Evolutionary conservation across 1,140 invertebrate genomes (phyloP), one percentile per base, ranked within the genome.

Genomic region (Hycleus cichorii): DNA sequence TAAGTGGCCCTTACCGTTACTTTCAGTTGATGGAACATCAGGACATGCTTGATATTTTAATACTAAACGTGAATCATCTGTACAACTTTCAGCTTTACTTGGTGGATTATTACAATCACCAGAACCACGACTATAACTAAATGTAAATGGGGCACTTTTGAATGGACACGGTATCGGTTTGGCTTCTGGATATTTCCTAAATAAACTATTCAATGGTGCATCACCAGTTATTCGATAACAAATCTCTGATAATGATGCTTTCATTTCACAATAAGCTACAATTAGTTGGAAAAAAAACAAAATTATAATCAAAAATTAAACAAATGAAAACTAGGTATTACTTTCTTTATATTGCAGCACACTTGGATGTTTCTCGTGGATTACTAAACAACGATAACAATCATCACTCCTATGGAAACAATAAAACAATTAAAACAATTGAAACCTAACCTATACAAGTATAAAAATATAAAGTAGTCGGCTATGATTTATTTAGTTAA

Each of bases 21-120:
- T 85, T 69, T 87, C 83, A 0, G 87, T 86, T 7, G 83, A 83
- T 42, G 78, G 75, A 1, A 91, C 83, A 71, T 92, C 89, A n/a
- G 88, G 84, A 73, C 90, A 93, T 0, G 90, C 90, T 70, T 91
- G 88, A 70, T 90, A 93, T 63, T 87, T 83, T 42, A 93, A 78
- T 39, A 91, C 77, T 10, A 92, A 75, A 49, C 86, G 77, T 1
- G 85, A 89, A 62, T 90, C 84, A 66, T 92, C 88, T 0, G 88
- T 91, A 70, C 90, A 93, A 54, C 87, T 84, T 69, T 92, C 89
- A 9, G 89, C 86, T 39, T 82, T 84, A 10, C 89, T 91, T 11
- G 81, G 78, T 1, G 90, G 90, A 66, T 81, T 81, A 59, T 76
- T 81, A 74, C 90, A 93, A 61, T 90, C 84, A 0, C 84, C 85